Base-by-base conservation (phyloP, 2,888 invertebrate species). In the Heliconius ethilla region DNA sequence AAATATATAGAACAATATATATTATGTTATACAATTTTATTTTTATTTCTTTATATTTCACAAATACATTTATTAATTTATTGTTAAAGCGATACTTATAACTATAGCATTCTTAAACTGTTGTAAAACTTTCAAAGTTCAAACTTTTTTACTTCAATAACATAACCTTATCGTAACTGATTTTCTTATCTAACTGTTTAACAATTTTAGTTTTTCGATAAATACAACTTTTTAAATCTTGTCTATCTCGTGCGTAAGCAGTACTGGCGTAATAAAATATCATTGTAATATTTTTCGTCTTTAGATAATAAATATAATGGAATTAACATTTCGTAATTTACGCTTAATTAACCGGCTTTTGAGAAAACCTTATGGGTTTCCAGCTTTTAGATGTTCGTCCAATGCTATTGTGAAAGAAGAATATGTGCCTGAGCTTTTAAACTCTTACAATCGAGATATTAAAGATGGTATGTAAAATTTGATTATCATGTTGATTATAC, bases 281-380 rank as follows among this genome's bases (percentile, higher is more conserved):
- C 22, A 37, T 18, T 7, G 1, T 29, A 37, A 73, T 59, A 66
- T 59, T 37, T 66, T 74, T 27, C 15, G 18, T 13, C 33, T 13
- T 29, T 67, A 67, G 40, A 51, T 63, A 72, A 69, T 74, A 78
- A 72, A 75, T 81, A 84, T 75, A 78, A 93, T 93, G 92, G 92
- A 90, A 83, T 78, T 89, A 45, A 86, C 88, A 77, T 82, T 89
- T 80, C 91, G 91, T 40, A 84, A 89, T 22, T 62, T 88, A n/a
- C 86, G 88, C 51, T 80, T 89, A 78, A 83, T 91, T 45, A 89
- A 84, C 91, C 93, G 93, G 90, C 88, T 90, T 88, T 84, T 92
- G 69, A 87, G 89, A 27, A 90, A 87, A 85, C 89, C 91, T 2
- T 76, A 86, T 59, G 84, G 87, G 75, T 79, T 89, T 79, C 82